Evolutionary conservation across 2,888 invertebrate genomes (phyloP).

Genomic region (Asteroscopus sphinx): DNA sequence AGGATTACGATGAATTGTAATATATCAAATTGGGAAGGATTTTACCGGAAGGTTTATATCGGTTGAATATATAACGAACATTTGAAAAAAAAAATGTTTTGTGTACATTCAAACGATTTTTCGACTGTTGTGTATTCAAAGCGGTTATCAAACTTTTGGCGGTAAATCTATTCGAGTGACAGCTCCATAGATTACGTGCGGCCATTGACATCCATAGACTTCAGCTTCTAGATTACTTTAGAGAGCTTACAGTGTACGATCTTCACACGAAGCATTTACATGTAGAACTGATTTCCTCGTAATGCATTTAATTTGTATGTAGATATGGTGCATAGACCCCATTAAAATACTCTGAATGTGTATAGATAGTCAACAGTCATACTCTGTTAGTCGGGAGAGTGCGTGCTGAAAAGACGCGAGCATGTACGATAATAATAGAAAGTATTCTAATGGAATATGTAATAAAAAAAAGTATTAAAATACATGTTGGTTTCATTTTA

Average conservation of each 20-base stretch:
- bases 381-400: conserved; percentile 57
- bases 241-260: conserved; percentile 74
- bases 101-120: conserved; percentile 23
- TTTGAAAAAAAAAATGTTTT: conserved; percentile 10
- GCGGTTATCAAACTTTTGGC: conserved; percentile 41
- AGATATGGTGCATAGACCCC: conserved; percentile 81
- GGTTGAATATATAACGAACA: conserved; percentile 21
- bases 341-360: conserved; percentile 67
- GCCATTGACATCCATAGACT: conserved; percentile 74
- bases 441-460: conserved; percentile 90
- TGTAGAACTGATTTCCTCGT: conserved; percentile 80
- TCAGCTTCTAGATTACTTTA: conserved; percentile 82
- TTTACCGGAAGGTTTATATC: conserved; percentile 32
- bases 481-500: conserved; percentile 45
- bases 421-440: conserved; percentile 82
- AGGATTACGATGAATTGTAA: conserved; percentile 75
- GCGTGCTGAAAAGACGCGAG: conserved; percentile 61
- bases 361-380: conserved; percentile 61
- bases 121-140: conserved; percentile 34
- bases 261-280: conserved; percentile 77
- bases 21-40: conserved; percentile 60
- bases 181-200: conserved; percentile 56
- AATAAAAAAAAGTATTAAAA: conserved; percentile 86
- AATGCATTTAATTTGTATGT: conserved; percentile 84
- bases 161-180: conserved; percentile 44